These are phyloP conservation scores for Drosophila kohkoa DNA, from an alignment of 1,140 invertebrate genomes.

Conservation along the genomic window DNA sequence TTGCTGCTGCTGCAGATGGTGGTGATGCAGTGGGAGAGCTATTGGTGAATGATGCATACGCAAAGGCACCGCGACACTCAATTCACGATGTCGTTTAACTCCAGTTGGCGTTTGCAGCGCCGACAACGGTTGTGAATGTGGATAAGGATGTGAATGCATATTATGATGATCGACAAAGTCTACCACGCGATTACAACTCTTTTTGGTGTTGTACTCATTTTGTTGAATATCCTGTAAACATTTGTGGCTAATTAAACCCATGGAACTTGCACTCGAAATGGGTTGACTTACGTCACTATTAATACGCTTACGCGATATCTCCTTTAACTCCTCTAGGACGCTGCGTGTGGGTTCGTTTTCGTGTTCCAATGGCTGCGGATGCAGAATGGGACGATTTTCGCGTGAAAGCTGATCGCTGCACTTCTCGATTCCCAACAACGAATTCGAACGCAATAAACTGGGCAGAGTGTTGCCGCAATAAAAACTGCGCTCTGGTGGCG, in stretches of 20 bases:
- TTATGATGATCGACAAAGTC: constrained; percentile 59
- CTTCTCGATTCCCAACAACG: constrained; percentile 65
- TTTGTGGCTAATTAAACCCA: constrained; percentile 6
- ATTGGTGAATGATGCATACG: constrained; percentile 28
- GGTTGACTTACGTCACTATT: constrained; percentile 84
- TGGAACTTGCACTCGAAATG: background rate
- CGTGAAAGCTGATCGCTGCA: constrained; percentile 65
- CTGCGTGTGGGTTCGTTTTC: constrained; percentile 84
- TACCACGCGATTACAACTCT: constrained; percentile 63
- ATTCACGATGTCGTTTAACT: constrained; percentile 57
- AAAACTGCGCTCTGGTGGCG: constrained; percentile 77
- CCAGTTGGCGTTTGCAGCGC: constrained; percentile 22
- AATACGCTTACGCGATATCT: constrained; percentile 86
- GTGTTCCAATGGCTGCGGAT: constrained; percentile 73
- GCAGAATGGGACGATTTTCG: constrained; percentile 79
- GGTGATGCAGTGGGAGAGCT: background rate
- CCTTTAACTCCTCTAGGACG: constrained; percentile 85
- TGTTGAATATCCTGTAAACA: constrained; percentile 66
- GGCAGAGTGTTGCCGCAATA: constrained; percentile 74
- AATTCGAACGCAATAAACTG: constrained; percentile 76
- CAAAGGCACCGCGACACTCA: constrained; percentile 40
- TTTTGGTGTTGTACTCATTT: constrained; percentile 63
- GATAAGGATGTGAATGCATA: constrained; percentile 18
- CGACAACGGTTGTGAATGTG: constrained; percentile 36
- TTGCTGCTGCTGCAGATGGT: constrained; percentile 9